Base-by-base conservation (phyloP, 2,888 invertebrate species). In the Apocheima hispidaria region DNA sequence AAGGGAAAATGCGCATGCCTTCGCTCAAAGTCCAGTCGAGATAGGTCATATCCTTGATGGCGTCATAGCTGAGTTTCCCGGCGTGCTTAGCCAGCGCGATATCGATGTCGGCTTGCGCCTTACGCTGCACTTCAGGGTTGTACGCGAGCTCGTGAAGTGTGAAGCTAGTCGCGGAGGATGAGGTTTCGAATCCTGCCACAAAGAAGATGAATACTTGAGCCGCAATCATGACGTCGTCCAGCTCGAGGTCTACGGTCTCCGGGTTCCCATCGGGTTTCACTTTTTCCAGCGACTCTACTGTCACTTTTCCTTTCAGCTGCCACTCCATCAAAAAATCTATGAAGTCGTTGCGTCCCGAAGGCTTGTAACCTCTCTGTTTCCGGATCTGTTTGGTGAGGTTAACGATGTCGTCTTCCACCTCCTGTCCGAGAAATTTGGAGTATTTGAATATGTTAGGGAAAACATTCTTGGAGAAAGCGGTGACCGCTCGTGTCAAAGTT, bases 121-220 rank as follows among this genome's bases (percentile, higher is more conserved):
- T 80, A 1, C 63, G 61, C 60, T 89, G 88, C 4, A 83, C 78
- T 7, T 77, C 77, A 0, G 81, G 84, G 41, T 87, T 66, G 66
- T 70, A 78, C 2, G 88, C 88, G 1, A 89, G 75, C 69, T 88
- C 82, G 58, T 88, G 86, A 40, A 88, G 69, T 2, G 88, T 83
- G 65, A 74, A 83, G 41, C 87, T 86, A 4, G 89, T 86, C 0
- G 90, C 85, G 0, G 89, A 87, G 0, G 93, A 91, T 0, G 92
- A 93, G 0, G 93, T 92, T 63, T 93, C 93, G 48, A 92, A 93
- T 0, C 93, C 93, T 0, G 92, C 93, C 1, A 85, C 85, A 40
- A 88, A 87, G 66, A 89, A 90, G 10, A 89, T 78, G 43, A 90
- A 88, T 1, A 78, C 80, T 55, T 86, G 86, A 10, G 86, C 85